phyloP scores from a whole-genome alignment of 2,888 invertebrate species.

The Julus scandinavius region DNA sequence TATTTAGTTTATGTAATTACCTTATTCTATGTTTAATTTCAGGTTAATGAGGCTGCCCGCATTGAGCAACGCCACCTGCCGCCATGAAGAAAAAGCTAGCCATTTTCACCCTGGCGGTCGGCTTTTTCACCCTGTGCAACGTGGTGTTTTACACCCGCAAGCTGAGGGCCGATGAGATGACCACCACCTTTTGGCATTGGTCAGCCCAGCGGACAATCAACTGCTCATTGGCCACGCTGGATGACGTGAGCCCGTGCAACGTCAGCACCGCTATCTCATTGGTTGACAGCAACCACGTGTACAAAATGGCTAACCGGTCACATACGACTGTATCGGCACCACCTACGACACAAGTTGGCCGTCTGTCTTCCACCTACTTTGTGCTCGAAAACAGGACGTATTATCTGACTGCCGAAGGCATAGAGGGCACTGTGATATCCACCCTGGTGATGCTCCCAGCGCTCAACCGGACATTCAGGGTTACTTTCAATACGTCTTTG shows the following conservation, averaged over 20 bases:
- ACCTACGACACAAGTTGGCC: background rate
- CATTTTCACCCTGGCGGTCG: slow-evolving; percentile 57
- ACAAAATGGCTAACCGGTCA: background rate
- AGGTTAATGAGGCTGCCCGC: background rate
- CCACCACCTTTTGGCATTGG: slow-evolving; percentile 53
- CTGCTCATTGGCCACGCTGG: background rate
- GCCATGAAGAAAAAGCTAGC: slow-evolving; percentile 58
- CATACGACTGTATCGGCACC: background rate
- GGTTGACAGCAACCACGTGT: background rate
- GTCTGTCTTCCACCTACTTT: slow-evolving; percentile 42
- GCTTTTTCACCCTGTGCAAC: slow-evolving; percentile 68
- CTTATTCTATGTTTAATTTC: background rate
- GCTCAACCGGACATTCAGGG: slow-evolving; percentile 44
- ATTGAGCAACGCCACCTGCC: slow-evolving; percentile 30
- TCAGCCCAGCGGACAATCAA: slow-evolving; percentile 1
- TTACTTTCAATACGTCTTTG: slow-evolving; percentile 17
- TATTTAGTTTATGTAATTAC: background rate
- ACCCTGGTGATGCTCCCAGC: slow-evolving; percentile 15
- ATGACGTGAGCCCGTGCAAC: background rate
- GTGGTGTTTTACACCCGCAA: slow-evolving; percentile 67
- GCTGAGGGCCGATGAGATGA: slow-evolving; percentile 53
- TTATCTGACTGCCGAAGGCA: slow-evolving; percentile 14
- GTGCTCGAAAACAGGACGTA: slow-evolving; percentile 19
- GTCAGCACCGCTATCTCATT: background rate
- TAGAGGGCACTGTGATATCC: background rate